A percentile compares a stretch with the other conserved stretches of the same genome.
Evolutionary conservation across 2,888 invertebrate genomes (phyloP).

Genomic region (Adela reaumurella): DNA sequence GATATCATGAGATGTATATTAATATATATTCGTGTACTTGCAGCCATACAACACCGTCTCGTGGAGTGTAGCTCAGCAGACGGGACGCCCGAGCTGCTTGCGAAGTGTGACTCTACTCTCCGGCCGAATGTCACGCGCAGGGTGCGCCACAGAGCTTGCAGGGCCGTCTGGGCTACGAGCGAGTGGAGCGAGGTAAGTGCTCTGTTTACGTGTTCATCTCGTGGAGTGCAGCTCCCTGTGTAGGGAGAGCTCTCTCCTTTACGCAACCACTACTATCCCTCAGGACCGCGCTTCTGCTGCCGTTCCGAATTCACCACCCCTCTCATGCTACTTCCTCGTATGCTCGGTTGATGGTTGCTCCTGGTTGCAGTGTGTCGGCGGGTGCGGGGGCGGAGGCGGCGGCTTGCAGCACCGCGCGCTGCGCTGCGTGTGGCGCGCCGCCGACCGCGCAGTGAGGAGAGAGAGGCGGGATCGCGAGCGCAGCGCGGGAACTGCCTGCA

Average conservation of each 20-base stretch:
- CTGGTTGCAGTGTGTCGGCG: conserved; percentile 74
- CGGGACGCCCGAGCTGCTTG: conserved; percentile 27
- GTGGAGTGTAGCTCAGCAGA: conserved; percentile 47
- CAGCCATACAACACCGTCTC: conserved; percentile 35
- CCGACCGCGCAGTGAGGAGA: conserved; percentile 59
- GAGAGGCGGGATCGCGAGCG: conserved; percentile 80
- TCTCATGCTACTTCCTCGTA: too few relatives aligned
- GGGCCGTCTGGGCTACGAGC: conserved; percentile 85
- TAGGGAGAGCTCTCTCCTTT: too few relatives aligned
- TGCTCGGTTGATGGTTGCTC: conserved; percentile 2
- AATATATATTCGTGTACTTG: neutral
- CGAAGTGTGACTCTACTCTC: conserved; percentile 66
- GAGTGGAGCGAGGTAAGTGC: conserved; percentile 87
- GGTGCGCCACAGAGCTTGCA: conserved; percentile 80
- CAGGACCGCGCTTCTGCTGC: too few relatives aligned
- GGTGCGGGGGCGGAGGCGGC: conserved; percentile 63
- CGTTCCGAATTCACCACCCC: too few relatives aligned
- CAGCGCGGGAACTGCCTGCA: conserved; percentile 84
- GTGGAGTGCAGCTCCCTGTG: too few relatives aligned
- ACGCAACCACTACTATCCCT: too few relatives aligned
- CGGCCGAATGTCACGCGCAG: conserved; percentile 76
- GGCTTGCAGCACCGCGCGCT: conserved; percentile 87
- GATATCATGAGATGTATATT: neutral
- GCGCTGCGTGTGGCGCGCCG: conserved; percentile 90
- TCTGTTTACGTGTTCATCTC: too few relatives aligned